phyloP scores from a whole-genome alignment of 1,140 invertebrate species.

The Hyphantria cunea region DNA sequence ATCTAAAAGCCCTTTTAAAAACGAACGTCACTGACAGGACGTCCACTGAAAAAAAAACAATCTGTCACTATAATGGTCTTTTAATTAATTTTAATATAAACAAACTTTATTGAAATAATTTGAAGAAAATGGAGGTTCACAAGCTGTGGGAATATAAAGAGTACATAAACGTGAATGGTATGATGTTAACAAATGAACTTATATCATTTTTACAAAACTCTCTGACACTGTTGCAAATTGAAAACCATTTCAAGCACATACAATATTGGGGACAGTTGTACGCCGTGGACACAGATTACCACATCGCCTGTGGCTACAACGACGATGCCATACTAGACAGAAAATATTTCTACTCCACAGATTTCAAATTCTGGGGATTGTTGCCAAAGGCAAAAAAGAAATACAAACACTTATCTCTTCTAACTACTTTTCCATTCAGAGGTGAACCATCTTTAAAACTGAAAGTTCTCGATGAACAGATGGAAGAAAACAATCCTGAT shows the following conservation, averaged over 20 bases:
- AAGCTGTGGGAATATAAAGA: conserved; percentile 73
- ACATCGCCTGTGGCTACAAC: conserved; percentile 87
- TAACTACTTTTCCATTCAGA: conserved; percentile 63
- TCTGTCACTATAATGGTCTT: neutral
- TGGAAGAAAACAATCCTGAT: conserved; percentile 73
- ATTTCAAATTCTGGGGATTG: conserved; percentile 86
- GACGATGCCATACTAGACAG: conserved; percentile 85
- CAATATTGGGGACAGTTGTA: conserved; percentile 90
- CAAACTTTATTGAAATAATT: neutral
- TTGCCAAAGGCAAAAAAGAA: conserved; percentile 84
- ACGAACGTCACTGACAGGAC: no score
- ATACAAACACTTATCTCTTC: conserved; percentile 82
- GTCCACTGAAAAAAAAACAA: no score
- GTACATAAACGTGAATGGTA: conserved; percentile 80
- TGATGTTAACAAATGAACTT: conserved; percentile 85
- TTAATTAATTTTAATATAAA: neutral
- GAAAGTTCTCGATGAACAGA: conserved; percentile 74
- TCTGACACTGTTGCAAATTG: conserved; percentile 86
- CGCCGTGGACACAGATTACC: conserved; percentile 86
- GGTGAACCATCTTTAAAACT: conserved; percentile 67
- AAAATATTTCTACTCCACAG: conserved; percentile 87
- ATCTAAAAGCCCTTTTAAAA: no score
- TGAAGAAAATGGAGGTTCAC: conserved; percentile 61
- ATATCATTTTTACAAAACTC: conserved; percentile 86
- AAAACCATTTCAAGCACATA: conserved; percentile 88